Evolutionary conservation across 1,140 invertebrate species (phyloP), one percentile per base, ranked within the genome.

Genomic region (Saccostrea cuccullata): DNA sequence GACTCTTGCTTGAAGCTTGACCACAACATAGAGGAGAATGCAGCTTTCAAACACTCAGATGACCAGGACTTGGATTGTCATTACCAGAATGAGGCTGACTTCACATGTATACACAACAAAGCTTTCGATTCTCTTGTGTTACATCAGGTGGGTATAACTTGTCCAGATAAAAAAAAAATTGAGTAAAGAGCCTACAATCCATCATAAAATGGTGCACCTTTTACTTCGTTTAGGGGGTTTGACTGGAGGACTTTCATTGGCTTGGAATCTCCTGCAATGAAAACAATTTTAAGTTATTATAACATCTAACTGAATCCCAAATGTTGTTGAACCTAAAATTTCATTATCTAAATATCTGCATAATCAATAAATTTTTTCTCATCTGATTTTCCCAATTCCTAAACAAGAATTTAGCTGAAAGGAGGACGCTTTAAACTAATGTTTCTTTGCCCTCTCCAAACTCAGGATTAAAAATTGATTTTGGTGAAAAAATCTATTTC

Each of bases 231-330:
- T 70, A 17, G 60, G 36, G 0, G 96, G 96, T 94, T 97, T 97
- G 9, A 97, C 94, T 47, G 97, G 97, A 77, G 98, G 97, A 88
- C 98, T 95, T 94, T 99, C 98, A 2, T 97, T 96, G 64, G 97
- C 96, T 94, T 98, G 98, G 95, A 98, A 99, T 94, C 97, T 97
- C 85, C 95, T 95, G 89, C 40, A 92, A 90, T 87, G 85, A 88
- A 82, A 88, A 87, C 17, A 87, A 86, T n/a, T n/a, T n/a, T n/a
- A n/a, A n/a, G n/a, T n/a, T n/a, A n/a, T n/a, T n/a, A n/a, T 73
- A 60, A 12, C 20, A 88, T 5, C 85, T 67, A 73, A 89, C 47
- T 47, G 47, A 47, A 5, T 5, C 47, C 47, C 0, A 47, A 47
- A 36, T 36, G 30, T 36, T 36, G 30, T 36, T 0, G 30, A 36